phyloP scores from a whole-genome alignment of 2,797 vertebrate species.

The Loris lydekkerianus region DNA sequence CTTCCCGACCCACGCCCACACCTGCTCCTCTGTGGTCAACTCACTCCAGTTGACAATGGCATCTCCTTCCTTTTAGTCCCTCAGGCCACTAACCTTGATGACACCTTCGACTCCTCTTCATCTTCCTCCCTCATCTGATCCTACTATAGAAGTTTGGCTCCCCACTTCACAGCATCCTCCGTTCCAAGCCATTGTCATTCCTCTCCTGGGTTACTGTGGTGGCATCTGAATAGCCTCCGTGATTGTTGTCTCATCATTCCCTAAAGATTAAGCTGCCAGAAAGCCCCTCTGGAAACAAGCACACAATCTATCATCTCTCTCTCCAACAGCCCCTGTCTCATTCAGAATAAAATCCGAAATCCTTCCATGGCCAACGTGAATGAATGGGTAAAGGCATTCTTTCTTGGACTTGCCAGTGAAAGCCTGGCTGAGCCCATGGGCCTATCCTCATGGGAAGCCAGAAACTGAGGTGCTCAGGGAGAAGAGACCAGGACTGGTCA shows the following conservation, averaged over 20 bases:
- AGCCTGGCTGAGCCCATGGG: neutral
- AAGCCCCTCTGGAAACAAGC: neutral
- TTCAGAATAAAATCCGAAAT: neutral
- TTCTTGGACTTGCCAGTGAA: neutral
- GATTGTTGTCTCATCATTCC: neutral
- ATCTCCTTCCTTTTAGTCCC: neutral
- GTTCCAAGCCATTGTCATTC: neutral
- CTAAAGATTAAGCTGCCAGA: neutral
- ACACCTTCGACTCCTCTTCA: neutral
- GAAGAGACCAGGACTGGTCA: neutral
- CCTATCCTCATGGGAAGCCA: rapidly evolving
- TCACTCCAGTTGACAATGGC: too few species aligned
- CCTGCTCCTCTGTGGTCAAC: neutral
- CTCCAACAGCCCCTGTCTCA: neutral
- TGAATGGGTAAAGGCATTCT: neutral
- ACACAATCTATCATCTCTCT: neutral
- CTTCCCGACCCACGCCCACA: too few species aligned
- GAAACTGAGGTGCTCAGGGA: too few species aligned
- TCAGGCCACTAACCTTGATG: neutral
- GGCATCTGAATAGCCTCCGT: neutral
- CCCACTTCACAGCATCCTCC: neutral
- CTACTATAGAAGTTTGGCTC: neutral
- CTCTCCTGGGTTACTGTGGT: neutral
- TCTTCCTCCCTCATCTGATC: neutral
- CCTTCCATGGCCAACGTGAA: neutral